Percentiles rank a stretch among this genome's conserved stretches.
Conservation (phyloP, 2,888 invertebrate genomes). For the Leptarthrus brevirostris region DNA sequence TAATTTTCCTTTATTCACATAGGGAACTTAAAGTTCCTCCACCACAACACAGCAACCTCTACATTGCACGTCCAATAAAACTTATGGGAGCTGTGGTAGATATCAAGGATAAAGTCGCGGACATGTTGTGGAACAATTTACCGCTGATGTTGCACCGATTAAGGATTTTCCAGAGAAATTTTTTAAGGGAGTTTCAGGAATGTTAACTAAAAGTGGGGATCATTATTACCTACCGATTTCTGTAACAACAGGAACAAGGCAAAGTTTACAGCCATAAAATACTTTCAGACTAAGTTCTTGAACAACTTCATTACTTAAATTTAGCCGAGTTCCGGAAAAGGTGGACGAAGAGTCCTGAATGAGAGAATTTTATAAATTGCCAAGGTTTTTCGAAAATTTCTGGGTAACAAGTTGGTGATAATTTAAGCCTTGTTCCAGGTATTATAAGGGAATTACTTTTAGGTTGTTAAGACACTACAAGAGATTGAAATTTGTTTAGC, state of each 20-base stretch:
- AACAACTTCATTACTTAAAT: slow-evolving; percentile 48
- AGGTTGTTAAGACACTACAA: too few relatives aligned
- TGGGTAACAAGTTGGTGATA: slow-evolving; percentile 17
- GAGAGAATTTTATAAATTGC: slow-evolving; percentile 23
- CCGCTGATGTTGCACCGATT: slow-evolving; percentile 57
- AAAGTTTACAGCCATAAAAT: slow-evolving; percentile 39
- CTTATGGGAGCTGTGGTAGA: slow-evolving; percentile 2
- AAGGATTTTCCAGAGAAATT: slow-evolving; percentile 50
- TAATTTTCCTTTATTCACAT: slow-evolving; percentile 27
- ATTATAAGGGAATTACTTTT: too few relatives aligned
- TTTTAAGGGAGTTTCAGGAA: slow-evolving; percentile 47
- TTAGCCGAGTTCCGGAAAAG: slow-evolving; percentile 1
- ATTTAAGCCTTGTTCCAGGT: slow-evolving; percentile 6
- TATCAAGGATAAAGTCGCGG: slow-evolving; percentile 53
- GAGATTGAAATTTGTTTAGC: too few relatives aligned
- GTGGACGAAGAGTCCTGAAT: not conserved
- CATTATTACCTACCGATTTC: slow-evolving; percentile 42
- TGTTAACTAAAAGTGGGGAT: slow-evolving; percentile 42
- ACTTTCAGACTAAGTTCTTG: slow-evolving; percentile 40
- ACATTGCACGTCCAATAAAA: slow-evolving; percentile 45
- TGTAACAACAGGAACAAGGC: slow-evolving; percentile 41
- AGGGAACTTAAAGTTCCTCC: slow-evolving; percentile 28
- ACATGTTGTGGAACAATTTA: slow-evolving; percentile 56
- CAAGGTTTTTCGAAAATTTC: slow-evolving; percentile 26
- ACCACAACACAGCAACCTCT: not conserved